Conservation (phyloP, 2,113 vertebrate species). For the Corvus hawaiiensis region DNA sequence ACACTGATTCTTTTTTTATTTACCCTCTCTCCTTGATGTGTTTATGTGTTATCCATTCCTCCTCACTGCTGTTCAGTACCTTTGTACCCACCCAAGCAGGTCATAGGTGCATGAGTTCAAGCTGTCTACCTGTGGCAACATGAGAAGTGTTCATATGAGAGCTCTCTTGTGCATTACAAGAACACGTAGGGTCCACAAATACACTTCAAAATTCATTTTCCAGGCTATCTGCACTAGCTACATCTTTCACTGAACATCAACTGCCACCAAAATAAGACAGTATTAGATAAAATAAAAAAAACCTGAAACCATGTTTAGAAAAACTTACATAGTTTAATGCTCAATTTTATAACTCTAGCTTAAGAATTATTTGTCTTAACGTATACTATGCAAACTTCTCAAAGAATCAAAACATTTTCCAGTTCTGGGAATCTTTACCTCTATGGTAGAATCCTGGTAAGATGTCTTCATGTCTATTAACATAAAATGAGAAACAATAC, state of each 20-base stretch:
- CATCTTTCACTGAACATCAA: not conserved
- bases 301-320: not conserved
- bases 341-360: not conserved
- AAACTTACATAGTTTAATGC: not conserved
- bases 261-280: not conserved
- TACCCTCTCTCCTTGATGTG: not conserved
- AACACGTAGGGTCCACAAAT: not conserved
- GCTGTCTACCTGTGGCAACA: not conserved
- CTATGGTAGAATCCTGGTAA: constrained; percentile 44
- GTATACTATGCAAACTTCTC: not conserved
- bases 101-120: not conserved
- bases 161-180: not conserved
- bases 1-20: not conserved
- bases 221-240: not conserved
- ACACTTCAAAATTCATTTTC: not conserved
- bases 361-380: not conserved
- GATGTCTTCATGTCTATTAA: constrained; percentile 49
- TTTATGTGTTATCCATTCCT: not conserved
- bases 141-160: not conserved
- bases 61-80: not conserved
- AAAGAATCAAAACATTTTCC: not conserved
- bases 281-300: not conserved
- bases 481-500: constrained; percentile 14
- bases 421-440: constrained; percentile 39
- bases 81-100: not conserved